phyloP scores from a whole-genome alignment of 2,797 vertebrate genomes.

The Threskiornis aethiopicus region DNA sequence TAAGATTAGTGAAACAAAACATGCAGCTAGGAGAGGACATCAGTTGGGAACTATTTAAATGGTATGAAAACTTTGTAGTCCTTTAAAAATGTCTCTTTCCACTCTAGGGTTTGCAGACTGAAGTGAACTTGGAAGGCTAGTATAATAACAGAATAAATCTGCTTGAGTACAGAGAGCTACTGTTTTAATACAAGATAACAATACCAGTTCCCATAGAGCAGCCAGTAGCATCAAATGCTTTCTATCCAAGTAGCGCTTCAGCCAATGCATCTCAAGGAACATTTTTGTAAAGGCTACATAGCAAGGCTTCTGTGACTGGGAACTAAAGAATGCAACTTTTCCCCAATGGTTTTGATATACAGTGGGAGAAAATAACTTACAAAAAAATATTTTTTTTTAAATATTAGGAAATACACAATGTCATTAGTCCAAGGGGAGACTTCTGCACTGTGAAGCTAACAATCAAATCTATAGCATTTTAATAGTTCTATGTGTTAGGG shows the following conservation, averaged over 20 bases:
- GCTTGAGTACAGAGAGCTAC: background rate
- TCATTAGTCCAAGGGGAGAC: conserved; percentile 5
- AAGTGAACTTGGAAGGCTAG: background rate
- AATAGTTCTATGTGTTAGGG: conserved; percentile 19
- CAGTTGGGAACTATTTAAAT: conserved; percentile 1
- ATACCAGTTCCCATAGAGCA: background rate
- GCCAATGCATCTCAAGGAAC: conserved; percentile 14
- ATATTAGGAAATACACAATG: conserved; percentile 11
- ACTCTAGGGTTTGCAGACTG: background rate
- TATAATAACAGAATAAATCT: background rate
- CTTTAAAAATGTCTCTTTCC: conserved; percentile 14
- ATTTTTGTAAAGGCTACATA: background rate
- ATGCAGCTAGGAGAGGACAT: conserved; percentile 64
- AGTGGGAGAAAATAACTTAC: conserved; percentile 22
- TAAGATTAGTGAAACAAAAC: conserved; percentile 55
- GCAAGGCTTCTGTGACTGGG: background rate
- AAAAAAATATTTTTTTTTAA: background rate
- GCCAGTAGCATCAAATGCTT: background rate
- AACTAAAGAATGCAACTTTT: background rate
- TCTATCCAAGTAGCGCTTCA: background rate
- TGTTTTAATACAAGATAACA: background rate
- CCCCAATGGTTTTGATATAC: background rate
- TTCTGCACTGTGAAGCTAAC: background rate
- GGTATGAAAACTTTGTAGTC: background rate
- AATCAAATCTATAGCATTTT: background rate